Base-by-base conservation (phyloP, 2,113 vertebrate species). In the Uria aalge region DNA sequence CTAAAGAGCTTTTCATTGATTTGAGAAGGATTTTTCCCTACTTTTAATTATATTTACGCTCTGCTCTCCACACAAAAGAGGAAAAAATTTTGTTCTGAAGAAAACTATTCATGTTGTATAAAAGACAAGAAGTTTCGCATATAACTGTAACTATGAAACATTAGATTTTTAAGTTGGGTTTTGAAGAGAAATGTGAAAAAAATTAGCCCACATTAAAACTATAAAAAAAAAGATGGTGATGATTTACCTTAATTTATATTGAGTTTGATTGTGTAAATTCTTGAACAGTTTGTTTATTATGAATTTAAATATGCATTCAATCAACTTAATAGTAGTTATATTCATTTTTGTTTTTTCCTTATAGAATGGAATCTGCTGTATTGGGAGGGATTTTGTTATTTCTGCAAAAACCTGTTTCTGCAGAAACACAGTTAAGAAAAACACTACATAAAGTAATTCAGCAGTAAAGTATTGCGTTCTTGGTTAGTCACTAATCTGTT, bases 301-400 rank as follows among this genome's bases (percentile, higher is more conserved):
- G 2, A 63, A 56, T 47, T 91, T 91, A 34, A 76, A 40, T 12
- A 59, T 19, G 1, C 5, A 63, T 52, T 26, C 4, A 47, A 18
- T 59, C 7, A 71, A 68, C 3, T 21, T 32, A 47, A 22, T 59
- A 55, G 8, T 8, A 67, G 59, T 63, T 29, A 7, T 26, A 38
- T 18, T 64, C 0, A 1, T 47, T 62, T 21, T 18, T 21, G 0
- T 56, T 2, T 57, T 83, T 64, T 80, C 17, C 23, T 12, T 1
- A 32, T 75, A 47, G 5, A 64, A 43, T 5, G 20, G 34, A 52
- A 18, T 57, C 16, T 71, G 48, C 18, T 40, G 12, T 38, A 7
- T 19, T 36, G 4, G 6, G 26, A 63, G 29, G 32, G 4, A 30
- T 17, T 16, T n/a, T 29, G 2, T 0, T 8, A 27, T 53, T 88